Base-by-base conservation (phyloP, 1,140 invertebrate genomes). In the Conus betulinus region DNA sequence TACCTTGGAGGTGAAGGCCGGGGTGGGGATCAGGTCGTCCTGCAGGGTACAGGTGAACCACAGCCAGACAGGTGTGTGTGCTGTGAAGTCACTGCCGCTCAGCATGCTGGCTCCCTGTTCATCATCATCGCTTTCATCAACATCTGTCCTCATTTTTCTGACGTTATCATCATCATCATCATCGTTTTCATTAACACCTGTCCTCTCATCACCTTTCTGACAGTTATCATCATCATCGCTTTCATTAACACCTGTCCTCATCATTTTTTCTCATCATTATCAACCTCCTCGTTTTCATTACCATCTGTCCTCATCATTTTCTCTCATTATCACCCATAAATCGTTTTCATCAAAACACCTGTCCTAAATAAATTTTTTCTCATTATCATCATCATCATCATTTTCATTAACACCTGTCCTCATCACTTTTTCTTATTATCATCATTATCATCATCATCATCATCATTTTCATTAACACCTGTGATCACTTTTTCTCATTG, bases 61-160 rank as follows among this genome's bases (percentile, higher is more conserved):
- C 63, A 10, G 91, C 86, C 79, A 94, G 82, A 89, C 93, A 94
- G 4, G 92, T 92, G 88, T 93, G n/a, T n/a, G 91, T 10, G 92
- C 88, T 11, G 92, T 92, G 55, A 94, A 87, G 11, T 93, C 91
- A 89, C 89, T 92, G 85, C 91, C 82, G 15, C 89, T 25, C 84
- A 94, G 81, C 67, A 91, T 88, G n/a, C 90, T 90, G 15, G 93
- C 93, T 11, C 93, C 92, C 93, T 94, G 86, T 17, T 89, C 89
- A 67, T 86, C 8, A 76, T 23, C 15, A 13, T 10, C 15, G 23
- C 71, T 10, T 0, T 13, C 60, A 63, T 63, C 60, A 39, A 39
- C 39, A 39, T 39, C 39, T 39, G 39, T 39, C 39, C 39, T 39
- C 39, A 39, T 3, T 39, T 39, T 39, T 39, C 39, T 39, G n/a